phyloP scores from a whole-genome alignment of 2,888 invertebrate species.

The Zygothrica quintamaculata region DNA sequence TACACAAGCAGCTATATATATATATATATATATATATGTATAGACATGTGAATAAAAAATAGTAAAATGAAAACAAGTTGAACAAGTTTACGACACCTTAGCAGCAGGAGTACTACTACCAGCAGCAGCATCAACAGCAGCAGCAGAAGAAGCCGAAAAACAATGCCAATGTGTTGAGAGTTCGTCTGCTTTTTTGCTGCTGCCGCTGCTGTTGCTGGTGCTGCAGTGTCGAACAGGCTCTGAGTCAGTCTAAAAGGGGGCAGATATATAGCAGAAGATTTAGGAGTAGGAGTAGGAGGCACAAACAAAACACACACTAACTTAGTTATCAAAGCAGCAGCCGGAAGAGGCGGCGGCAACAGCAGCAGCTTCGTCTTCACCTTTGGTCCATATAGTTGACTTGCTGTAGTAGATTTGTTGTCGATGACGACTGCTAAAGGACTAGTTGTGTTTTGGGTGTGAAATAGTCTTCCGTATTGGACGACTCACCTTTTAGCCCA shows the following conservation, averaged over 20 bases:
- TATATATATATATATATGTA: neutral
- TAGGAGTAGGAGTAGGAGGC: neutral
- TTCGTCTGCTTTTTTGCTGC: slow-evolving; percentile 35
- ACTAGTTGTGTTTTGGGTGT: slow-evolving; percentile 17
- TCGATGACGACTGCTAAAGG: slow-evolving; percentile 58
- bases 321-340: slow-evolving; percentile 51
- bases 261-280: neutral
- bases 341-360: slow-evolving; percentile 3
- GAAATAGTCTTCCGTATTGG: neutral
- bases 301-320: slow-evolving; percentile 45
- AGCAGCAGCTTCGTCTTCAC: too few species aligned
- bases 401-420: slow-evolving; percentile 54
- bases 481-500: slow-evolving; percentile 2
- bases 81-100: slow-evolving; percentile 80
- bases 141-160: slow-evolving; percentile 25
- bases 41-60: slow-evolving; percentile 41
- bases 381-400: slow-evolving; percentile 49
- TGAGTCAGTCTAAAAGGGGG: neutral
- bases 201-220: too few species aligned
- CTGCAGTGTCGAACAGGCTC: slow-evolving; percentile 7
- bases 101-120: slow-evolving; percentile 44
- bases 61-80: slow-evolving; percentile 79
- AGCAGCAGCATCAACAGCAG: slow-evolving; percentile 31
- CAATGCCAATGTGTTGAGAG: slow-evolving; percentile 63
- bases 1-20: too few species aligned